These are phyloP conservation scores for Choloepus hoffmanni DNA, from an alignment of 2,113 vertebrate species.

Conservation along the genomic window DNA sequence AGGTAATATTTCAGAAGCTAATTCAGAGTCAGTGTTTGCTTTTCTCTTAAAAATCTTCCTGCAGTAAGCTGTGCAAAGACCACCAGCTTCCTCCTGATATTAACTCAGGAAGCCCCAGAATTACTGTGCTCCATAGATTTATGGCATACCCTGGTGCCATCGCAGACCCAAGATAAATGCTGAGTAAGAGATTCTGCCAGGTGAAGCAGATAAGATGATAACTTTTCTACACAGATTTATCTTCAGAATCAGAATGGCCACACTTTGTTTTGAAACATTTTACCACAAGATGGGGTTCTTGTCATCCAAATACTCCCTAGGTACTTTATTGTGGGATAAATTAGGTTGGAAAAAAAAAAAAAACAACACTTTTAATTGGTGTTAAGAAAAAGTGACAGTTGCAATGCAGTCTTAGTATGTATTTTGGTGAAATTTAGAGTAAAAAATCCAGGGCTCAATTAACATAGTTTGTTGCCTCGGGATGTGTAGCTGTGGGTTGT, in stretches of 20 bases:
- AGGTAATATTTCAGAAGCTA: conserved; percentile 39
- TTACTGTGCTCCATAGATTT: conserved; percentile 49
- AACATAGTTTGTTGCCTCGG: background rate
- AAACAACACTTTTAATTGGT: conserved; percentile 26
- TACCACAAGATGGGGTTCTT: conserved; percentile 74
- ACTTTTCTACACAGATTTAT: conserved; percentile 56
- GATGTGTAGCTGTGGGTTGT: background rate
- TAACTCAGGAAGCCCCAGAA: conserved; percentile 58
- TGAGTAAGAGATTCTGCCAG: conserved; percentile 45
- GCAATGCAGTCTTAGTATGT: background rate
- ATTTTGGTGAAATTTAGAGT: background rate
- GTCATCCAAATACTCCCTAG: background rate
- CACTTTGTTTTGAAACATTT: background rate
- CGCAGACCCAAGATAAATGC: conserved; percentile 50
- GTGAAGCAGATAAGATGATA: conserved; percentile 64
- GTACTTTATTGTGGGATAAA: background rate
- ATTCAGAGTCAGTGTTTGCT: conserved; percentile 35
- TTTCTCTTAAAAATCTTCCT: conserved; percentile 67
- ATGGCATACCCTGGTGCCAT: background rate
- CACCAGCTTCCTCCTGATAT: conserved; percentile 42
- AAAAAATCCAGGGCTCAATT: background rate
- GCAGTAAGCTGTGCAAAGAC: conserved; percentile 44
- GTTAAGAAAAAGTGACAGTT: background rate
- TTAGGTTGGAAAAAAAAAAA: background rate
- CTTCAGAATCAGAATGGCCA: conserved; percentile 12